phyloP scores from a whole-genome alignment of 2,888 invertebrate species.

The Leistus spinibarbis region DNA sequence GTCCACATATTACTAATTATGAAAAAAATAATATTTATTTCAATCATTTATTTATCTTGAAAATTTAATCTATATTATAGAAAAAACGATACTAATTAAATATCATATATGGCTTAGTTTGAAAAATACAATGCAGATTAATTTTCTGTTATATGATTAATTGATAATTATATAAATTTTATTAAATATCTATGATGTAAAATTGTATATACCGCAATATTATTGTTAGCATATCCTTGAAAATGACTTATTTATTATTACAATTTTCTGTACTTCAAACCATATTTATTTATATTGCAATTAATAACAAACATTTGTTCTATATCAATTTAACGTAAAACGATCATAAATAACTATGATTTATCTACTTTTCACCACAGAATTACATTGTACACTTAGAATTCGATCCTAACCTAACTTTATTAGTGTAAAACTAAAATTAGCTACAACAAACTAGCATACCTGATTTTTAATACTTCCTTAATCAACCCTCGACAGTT shows the following conservation, averaged over 20 bases:
- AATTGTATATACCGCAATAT: not conserved
- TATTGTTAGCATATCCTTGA: not conserved
- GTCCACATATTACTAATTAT: too few species aligned
- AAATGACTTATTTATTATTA: not conserved
- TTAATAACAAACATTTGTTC: not conserved
- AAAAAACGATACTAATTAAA: too few species aligned
- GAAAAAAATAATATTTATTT: too few species aligned
- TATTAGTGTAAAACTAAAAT: not conserved
- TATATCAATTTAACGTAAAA: not conserved
- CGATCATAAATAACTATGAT: not conserved
- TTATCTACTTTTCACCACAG: not conserved
- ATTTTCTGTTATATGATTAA: too few species aligned
- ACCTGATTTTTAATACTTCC: too few species aligned
- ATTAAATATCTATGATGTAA: not conserved
- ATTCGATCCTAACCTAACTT: not conserved
- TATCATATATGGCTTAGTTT: too few species aligned
- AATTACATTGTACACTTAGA: not conserved
- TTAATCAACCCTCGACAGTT: too few species aligned
- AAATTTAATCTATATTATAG: too few species aligned
- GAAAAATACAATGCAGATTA: too few species aligned
- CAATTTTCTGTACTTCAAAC: not conserved
- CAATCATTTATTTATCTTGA: too few species aligned
- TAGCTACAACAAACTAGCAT: not conserved
- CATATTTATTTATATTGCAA: not conserved
- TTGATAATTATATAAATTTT: not conserved